Evolutionary conservation across 2,113 vertebrate genomes (phyloP).

Genomic region (Hyaena hyaena): DNA sequence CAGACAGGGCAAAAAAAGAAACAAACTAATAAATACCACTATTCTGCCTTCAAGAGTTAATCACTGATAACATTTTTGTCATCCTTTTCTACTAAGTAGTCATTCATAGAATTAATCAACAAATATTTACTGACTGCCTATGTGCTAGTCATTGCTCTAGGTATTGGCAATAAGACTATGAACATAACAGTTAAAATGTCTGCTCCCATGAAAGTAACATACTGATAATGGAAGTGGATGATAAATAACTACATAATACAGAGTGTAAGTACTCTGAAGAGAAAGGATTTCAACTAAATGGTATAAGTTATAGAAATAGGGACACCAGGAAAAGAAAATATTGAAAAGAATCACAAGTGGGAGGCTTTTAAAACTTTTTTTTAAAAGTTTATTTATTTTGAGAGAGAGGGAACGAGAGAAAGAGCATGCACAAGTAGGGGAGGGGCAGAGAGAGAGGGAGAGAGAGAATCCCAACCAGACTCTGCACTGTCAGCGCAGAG

Average conservation of each 20-base stretch:
- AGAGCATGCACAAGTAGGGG: fast-evolving
- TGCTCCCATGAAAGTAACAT: not conserved
- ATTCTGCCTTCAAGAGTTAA: conserved; percentile 30
- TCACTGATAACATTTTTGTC: not conserved
- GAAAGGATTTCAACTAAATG: not conserved
- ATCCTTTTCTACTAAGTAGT: conserved; percentile 18
- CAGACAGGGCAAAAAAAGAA: not conserved
- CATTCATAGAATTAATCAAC: conserved; percentile 22
- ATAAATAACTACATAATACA: not conserved
- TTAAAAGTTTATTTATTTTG: not conserved
- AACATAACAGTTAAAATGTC: not conserved
- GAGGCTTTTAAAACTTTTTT: not conserved
- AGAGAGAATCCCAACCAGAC: no score
- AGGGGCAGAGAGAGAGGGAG: no score
- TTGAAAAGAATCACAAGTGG: not conserved
- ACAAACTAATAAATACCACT: not conserved
- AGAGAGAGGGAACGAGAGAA: no score
- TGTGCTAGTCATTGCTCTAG: not conserved
- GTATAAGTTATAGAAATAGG: not conserved
- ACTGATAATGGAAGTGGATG: not conserved
- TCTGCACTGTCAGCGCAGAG: no score
- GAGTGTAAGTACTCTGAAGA: not conserved
- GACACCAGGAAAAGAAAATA: not conserved
- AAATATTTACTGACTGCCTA: not conserved
- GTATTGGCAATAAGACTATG: not conserved